Evolutionary conservation across 2,113 vertebrate genomes (phyloP).

Genomic region (Spilogale gracilis): DNA sequence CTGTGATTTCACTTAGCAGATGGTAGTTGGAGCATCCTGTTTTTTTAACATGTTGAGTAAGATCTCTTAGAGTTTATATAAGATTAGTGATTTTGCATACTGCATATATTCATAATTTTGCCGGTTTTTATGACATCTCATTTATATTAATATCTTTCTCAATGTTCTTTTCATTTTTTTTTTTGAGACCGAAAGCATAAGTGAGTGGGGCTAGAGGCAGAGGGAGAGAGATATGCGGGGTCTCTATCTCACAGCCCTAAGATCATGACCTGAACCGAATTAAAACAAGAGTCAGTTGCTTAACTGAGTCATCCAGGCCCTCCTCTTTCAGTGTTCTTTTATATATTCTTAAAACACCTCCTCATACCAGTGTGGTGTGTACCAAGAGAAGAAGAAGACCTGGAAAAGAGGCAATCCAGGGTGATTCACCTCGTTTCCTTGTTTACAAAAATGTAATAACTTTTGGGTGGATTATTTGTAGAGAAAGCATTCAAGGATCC

Average conservation of each 20-base stretch:
- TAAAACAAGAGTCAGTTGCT: neutral
- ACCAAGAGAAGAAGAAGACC: slow-evolving; percentile 42
- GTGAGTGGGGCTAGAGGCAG: neutral
- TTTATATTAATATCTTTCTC: slow-evolving; percentile 39
- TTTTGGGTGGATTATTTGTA: slow-evolving; percentile 77
- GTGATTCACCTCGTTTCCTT: slow-evolving; percentile 65
- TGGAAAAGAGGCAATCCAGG: neutral
- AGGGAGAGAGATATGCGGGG: neutral
- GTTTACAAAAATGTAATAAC: slow-evolving; percentile 70
- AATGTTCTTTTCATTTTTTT: neutral
- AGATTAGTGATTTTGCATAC: slow-evolving; percentile 65
- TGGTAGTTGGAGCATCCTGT: slow-evolving; percentile 78
- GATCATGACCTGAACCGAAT: neutral
- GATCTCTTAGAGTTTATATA: slow-evolving; percentile 41
- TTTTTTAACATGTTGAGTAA: slow-evolving; percentile 73
- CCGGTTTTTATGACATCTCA: slow-evolving; percentile 28
- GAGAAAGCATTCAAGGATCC: slow-evolving; percentile 75
- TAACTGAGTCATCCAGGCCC: neutral
- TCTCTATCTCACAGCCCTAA: neutral
- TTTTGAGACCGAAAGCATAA: neutral
- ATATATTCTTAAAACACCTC: slow-evolving; percentile 49
- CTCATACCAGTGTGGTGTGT: slow-evolving; percentile 32
- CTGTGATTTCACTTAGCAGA: slow-evolving; percentile 82
- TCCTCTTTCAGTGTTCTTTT: slow-evolving; percentile 30
- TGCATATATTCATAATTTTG: slow-evolving; percentile 20